These are phyloP conservation scores for Glaucopsyche alexis DNA, from an alignment of 2,888 invertebrate species.

Conservation along the genomic window DNA sequence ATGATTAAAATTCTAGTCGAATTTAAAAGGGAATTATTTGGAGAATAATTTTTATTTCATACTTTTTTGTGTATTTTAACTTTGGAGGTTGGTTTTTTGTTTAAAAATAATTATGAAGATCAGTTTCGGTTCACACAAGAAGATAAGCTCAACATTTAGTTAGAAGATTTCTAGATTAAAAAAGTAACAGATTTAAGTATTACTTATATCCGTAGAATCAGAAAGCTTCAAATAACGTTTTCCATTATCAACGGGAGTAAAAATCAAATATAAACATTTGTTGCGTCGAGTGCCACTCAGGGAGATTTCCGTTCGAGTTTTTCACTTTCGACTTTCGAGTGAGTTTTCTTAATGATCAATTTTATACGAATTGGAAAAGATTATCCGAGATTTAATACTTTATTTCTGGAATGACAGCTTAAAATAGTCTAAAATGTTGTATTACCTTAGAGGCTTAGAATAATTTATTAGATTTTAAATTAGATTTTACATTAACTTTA, in stretches of 20 bases:
- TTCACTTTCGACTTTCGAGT: slow-evolving; percentile 2
- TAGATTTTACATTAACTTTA: too few relatives aligned
- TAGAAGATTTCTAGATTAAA: background rate
- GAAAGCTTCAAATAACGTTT: background rate
- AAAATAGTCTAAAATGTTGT: too few relatives aligned
- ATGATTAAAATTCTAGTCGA: too few relatives aligned
- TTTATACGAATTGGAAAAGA: background rate
- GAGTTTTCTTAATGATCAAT: background rate
- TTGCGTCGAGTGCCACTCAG: slow-evolving; percentile 1
- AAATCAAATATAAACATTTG: background rate
- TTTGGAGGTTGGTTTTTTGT: too few relatives aligned
- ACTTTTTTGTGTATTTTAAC: too few relatives aligned
- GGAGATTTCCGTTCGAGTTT: background rate
- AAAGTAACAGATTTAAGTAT: background rate
- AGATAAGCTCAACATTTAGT: too few relatives aligned
- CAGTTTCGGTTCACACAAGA: too few relatives aligned
- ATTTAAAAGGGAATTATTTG: too few relatives aligned
- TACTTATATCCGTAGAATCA: slow-evolving; percentile 1
- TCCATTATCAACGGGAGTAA: background rate
- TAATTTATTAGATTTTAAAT: too few relatives aligned
- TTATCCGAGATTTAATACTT: background rate
- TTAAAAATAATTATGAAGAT: too few relatives aligned
- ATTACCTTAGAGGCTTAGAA: too few relatives aligned
- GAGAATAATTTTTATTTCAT: too few relatives aligned
- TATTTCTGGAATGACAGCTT: background rate